Conservation (phyloP, 2,888 invertebrate genomes). For the Drosophila neutralis region DNA sequence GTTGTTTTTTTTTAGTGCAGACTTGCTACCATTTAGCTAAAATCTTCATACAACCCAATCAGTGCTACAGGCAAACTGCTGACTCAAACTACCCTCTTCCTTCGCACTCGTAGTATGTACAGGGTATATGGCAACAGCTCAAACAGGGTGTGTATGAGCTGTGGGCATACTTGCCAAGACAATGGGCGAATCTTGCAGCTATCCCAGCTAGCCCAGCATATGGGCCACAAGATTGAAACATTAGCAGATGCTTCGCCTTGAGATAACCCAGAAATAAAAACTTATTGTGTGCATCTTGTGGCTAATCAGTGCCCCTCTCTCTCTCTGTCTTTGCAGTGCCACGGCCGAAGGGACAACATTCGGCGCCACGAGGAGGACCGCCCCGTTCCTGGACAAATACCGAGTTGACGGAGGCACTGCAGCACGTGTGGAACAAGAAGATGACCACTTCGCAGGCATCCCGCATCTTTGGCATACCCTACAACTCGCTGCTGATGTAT, state of each 20-base stretch:
- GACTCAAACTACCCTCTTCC: neutral
- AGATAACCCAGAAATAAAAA: conserved; percentile 76
- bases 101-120: neutral
- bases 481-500: conserved; percentile 96
- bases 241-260: conserved; percentile 79
- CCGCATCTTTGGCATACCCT: conserved; percentile 95
- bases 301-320: conserved; percentile 38
- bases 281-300: conserved; percentile 18
- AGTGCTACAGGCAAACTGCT: neutral
- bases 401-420: conserved; percentile 94
- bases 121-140: conserved; percentile 24
- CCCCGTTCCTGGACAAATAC: conserved; percentile 97
- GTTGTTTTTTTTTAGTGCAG: neutral
- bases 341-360: conserved; percentile 95
- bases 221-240: conserved; percentile 84
- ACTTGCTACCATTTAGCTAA: neutral
- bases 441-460: conserved; percentile 97
- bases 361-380: conserved; percentile 95
- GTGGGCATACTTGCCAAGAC: conserved; percentile 64
- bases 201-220: conserved; percentile 47
- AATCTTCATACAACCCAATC: neutral
- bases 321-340: conserved; percentile 86
- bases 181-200: conserved; percentile 69
- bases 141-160: conserved; percentile 81
- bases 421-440: conserved; percentile 97